phyloP scores from a whole-genome alignment of 1,140 invertebrate species.

The Parasteatoda tepidariorum region DNA sequence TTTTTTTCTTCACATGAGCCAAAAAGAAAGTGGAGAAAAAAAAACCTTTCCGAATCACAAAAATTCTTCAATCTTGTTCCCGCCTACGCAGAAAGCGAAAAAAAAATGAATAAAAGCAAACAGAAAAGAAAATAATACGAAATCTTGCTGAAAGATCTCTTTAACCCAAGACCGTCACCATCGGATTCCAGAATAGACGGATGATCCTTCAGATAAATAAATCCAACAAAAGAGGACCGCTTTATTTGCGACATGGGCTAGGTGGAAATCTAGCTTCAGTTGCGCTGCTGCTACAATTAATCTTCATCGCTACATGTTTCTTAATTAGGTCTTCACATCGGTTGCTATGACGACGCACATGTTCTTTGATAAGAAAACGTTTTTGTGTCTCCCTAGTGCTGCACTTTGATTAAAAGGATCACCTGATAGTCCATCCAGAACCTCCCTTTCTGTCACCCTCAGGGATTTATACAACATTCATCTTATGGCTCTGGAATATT shows the following conservation, averaged over 20 bases:
- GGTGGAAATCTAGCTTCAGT: conserved; percentile 23
- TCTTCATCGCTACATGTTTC: conserved; percentile 26
- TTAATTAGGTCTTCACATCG: conserved; percentile 47
- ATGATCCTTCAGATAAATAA: neutral
- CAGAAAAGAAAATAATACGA: neutral
- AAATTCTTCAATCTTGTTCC: neutral
- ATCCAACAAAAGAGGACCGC: conserved; percentile 7
- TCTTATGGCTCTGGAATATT: neutral
- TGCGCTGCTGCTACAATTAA: conserved; percentile 14
- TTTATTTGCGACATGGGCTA: neutral
- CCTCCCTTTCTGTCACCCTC: neutral
- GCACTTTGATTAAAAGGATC: conserved; percentile 48
- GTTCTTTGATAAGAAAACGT: conserved; percentile 32
- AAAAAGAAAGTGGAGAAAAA: too few species aligned
- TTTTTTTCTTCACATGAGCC: too few species aligned
- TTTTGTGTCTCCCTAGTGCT: conserved; percentile 6
- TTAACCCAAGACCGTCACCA: conserved; percentile 3
- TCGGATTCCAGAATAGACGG: conserved; percentile 1
- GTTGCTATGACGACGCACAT: conserved; percentile 47
- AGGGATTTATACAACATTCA: conserved; percentile 1
- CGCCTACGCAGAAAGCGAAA: neutral
- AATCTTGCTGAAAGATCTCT: conserved; percentile 12
- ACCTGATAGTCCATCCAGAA: neutral
- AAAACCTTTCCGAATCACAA: neutral
- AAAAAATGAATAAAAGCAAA: neutral